Evolutionary conservation across 1,140 invertebrate species (phyloP).

Genomic region (Drosophila carrolli): DNA sequence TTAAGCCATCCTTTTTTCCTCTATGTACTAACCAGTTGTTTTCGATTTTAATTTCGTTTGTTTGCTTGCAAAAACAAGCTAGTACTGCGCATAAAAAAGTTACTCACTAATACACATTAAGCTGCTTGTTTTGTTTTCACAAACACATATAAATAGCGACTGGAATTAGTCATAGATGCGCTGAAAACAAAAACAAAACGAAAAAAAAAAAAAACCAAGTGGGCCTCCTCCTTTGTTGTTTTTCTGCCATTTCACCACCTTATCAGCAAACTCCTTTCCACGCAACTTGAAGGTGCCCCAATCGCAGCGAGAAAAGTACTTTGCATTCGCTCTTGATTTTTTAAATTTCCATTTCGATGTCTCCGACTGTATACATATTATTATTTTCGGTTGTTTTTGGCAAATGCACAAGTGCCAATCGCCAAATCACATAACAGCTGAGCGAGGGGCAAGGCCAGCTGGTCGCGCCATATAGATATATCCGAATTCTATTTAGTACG

Average conservation of each 20-base stretch:
- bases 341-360: slow-evolving; percentile 1
- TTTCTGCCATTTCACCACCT: slow-evolving; percentile 44
- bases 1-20: neutral
- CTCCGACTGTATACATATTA: neutral
- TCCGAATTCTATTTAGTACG: slow-evolving; percentile 17
- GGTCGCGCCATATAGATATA: slow-evolving; percentile 34
- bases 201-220: slow-evolving; percentile 16
- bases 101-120: slow-evolving; percentile 26
- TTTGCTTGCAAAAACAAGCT: slow-evolving; percentile 49
- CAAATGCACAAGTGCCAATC: slow-evolving; percentile 43
- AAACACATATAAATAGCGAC: slow-evolving; percentile 1
- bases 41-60: slow-evolving; percentile 52
- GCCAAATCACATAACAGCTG: slow-evolving; percentile 76
- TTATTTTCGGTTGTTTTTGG: slow-evolving; percentile 45
- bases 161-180: slow-evolving; percentile 64
- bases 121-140: slow-evolving; percentile 25
- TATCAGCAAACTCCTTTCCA: slow-evolving; percentile 41
- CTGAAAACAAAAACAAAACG: neutral
- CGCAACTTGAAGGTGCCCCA: slow-evolving; percentile 26
- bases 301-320: neutral
- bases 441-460: slow-evolving; percentile 74
- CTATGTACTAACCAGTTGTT: slow-evolving; percentile 55
- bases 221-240: neutral
- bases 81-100: slow-evolving; percentile 57
- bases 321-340: slow-evolving; percentile 3